Evolutionary conservation across 1,140 invertebrate species (phyloP).

Genomic region (Pseudomyrmex pallidus): DNA sequence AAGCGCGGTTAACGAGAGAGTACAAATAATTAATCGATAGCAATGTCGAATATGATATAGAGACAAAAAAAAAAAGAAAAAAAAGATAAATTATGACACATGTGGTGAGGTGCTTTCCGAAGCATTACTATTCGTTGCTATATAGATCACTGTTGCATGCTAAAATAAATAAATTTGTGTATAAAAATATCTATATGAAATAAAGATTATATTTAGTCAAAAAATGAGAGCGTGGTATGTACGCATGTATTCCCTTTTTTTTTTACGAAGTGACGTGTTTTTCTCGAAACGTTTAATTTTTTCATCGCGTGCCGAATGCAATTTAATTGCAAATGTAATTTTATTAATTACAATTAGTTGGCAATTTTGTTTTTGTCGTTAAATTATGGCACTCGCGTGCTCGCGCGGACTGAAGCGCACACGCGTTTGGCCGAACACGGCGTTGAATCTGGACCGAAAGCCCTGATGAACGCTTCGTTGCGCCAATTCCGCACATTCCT

Average conservation of each 20-base stretch:
- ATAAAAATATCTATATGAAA: slow-evolving; percentile 73
- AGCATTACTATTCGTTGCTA: slow-evolving; percentile 72
- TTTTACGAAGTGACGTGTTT: neutral
- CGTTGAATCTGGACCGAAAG: slow-evolving; percentile 75
- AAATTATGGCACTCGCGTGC: slow-evolving; percentile 66
- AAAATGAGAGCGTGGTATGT: slow-evolving; percentile 10
- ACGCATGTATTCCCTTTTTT: slow-evolving; percentile 6
- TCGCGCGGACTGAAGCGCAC: slow-evolving; percentile 76
- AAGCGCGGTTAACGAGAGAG: slow-evolving; percentile 54
- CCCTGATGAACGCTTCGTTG: slow-evolving; percentile 54
- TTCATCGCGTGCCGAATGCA: neutral
- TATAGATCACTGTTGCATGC: slow-evolving; percentile 79
- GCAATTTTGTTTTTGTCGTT: neutral
- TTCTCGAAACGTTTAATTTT: neutral
- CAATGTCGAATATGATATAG: slow-evolving; percentile 20
- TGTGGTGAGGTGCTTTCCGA: slow-evolving; percentile 55
- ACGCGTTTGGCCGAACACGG: slow-evolving; percentile 77
- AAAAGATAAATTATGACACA: slow-evolving; percentile 24
- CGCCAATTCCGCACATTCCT: slow-evolving; percentile 69
- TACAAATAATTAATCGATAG: slow-evolving; percentile 56
- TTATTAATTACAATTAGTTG: too few relatives aligned
- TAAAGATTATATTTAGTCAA: slow-evolving; percentile 79
- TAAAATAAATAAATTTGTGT: slow-evolving; percentile 77
- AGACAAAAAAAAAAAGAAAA: slow-evolving; percentile 9
- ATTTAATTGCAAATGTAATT: too few relatives aligned